phyloP scores from a whole-genome alignment of 1,140 invertebrate species.

The Diorhabda elongata region DNA sequence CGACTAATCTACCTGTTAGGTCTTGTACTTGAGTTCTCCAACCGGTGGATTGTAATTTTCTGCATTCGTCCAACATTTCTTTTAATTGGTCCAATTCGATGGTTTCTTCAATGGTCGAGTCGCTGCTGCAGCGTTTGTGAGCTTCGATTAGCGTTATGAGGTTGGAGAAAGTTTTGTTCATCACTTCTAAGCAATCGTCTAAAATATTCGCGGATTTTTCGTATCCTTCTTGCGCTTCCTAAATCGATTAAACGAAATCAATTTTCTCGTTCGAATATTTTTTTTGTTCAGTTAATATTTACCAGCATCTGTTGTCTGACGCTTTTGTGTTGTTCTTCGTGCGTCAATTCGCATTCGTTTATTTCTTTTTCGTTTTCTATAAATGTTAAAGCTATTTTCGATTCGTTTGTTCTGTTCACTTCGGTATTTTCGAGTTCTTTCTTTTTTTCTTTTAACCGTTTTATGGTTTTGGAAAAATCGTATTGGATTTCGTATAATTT shows the following conservation, averaged over 20 bases:
- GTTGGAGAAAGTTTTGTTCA: slow-evolving; percentile 22
- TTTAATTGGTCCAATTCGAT: slow-evolving; percentile 15
- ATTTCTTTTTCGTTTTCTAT: slow-evolving; percentile 29
- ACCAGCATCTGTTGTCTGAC: slow-evolving; percentile 31
- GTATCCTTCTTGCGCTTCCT: slow-evolving; percentile 29
- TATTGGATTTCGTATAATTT: slow-evolving; percentile 31
- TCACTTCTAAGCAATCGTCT: slow-evolving; percentile 23
- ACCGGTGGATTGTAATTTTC: slow-evolving; percentile 19
- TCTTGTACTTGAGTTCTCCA: slow-evolving; percentile 27
- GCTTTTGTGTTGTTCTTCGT: slow-evolving; percentile 23
- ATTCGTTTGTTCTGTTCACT: slow-evolving; percentile 12
- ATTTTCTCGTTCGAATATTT: slow-evolving; percentile 12
- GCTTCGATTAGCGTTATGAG: slow-evolving; percentile 24
- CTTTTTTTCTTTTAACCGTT: slow-evolving; percentile 20
- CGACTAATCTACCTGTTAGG: slow-evolving; percentile 24
- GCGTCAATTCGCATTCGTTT: slow-evolving; percentile 22
- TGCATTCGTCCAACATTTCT: slow-evolving; percentile 22
- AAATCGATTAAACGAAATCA: slow-evolving; percentile 6
- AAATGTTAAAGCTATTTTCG: slow-evolving; percentile 19
- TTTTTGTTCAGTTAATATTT: slow-evolving; percentile 11
- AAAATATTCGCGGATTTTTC: slow-evolving; percentile 21
- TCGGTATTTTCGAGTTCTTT: slow-evolving; percentile 14
- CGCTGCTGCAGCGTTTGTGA: slow-evolving; percentile 17
- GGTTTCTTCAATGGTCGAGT: slow-evolving; percentile 15
- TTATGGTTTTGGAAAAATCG: slow-evolving; percentile 23